Percentiles rank a stretch among this genome's conserved stretches.
phyloP scores from a whole-genome alignment of 2,888 invertebrate genomes.

The Noctuana brunneofusca region DNA sequence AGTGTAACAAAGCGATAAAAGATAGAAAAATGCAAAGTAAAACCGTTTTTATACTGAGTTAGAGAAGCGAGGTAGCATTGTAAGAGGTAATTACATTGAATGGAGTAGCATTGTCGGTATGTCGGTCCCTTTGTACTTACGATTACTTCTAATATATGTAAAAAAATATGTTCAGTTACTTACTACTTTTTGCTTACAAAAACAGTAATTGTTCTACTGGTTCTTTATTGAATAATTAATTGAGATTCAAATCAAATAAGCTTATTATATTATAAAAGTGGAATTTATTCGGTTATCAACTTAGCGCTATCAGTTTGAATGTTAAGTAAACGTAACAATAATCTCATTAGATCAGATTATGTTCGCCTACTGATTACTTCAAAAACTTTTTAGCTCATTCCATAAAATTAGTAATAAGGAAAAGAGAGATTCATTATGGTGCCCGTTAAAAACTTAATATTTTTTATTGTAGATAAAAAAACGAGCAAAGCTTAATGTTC shows the following conservation, averaged over 20 bases:
- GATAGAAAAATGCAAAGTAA: slow-evolving; percentile 14
- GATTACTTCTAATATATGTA: slow-evolving; percentile 19
- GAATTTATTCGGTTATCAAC: slow-evolving; percentile 34
- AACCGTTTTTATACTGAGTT: slow-evolving; percentile 19
- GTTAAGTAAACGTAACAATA: slow-evolving; percentile 22
- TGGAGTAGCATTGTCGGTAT: slow-evolving; percentile 28
- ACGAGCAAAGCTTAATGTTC: neutral
- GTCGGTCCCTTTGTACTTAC: slow-evolving; percentile 30
- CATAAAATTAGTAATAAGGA: neutral
- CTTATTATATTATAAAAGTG: slow-evolving; percentile 29
- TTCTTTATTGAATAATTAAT: slow-evolving; percentile 34
- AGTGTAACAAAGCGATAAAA: slow-evolving; percentile 16
- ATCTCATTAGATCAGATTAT: slow-evolving; percentile 10
- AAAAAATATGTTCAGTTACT: slow-evolving; percentile 33
- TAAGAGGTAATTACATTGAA: slow-evolving; percentile 31
- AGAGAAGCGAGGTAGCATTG: slow-evolving; percentile 15
- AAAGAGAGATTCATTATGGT: neutral
- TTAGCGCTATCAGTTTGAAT: slow-evolving; percentile 24
- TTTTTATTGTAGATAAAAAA: neutral
- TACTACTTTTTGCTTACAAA: slow-evolving; percentile 30
- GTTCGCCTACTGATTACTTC: slow-evolving; percentile 8
- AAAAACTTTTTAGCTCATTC: neutral
- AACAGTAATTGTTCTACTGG: slow-evolving; percentile 33
- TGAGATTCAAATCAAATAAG: slow-evolving; percentile 33
- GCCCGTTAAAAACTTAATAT: neutral